Conservation (phyloP, 2,888 invertebrate genomes). For the Drosophila formosana region DNA sequence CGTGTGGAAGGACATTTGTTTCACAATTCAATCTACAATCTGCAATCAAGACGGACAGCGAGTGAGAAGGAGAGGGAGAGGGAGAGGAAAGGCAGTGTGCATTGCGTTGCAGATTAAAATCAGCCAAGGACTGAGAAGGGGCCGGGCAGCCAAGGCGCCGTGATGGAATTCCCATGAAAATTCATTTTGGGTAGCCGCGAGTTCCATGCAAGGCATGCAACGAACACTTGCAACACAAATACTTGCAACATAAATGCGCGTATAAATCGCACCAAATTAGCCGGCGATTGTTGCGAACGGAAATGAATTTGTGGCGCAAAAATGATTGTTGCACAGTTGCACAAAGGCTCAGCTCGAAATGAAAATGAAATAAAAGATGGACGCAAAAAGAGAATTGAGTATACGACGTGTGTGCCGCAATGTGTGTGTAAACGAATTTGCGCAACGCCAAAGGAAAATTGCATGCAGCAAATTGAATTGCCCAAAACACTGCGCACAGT, state of each 20-base stretch:
- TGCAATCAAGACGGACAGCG: constrained; percentile 45
- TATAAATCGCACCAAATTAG: constrained; percentile 71
- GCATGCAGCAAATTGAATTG: constrained; percentile 57
- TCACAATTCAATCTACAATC: constrained; percentile 63
- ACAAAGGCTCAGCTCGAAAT: constrained; percentile 61
- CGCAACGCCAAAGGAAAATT: constrained; percentile 48
- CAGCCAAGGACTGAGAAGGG: constrained; percentile 1
- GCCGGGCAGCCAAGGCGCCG: neutral
- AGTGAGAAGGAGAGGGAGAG: neutral
- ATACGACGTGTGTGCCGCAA: constrained; percentile 11
- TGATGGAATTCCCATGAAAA: constrained; percentile 58
- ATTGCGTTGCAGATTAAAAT: constrained; percentile 48
- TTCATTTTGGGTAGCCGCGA: constrained; percentile 49
- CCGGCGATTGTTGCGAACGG: constrained; percentile 63
- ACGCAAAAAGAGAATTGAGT: constrained; percentile 17
- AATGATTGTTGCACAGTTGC: constrained; percentile 73
- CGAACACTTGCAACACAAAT: neutral
- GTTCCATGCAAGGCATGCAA: constrained; percentile 49
- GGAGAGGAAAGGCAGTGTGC: neutral
- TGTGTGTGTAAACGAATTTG: constrained; percentile 51
- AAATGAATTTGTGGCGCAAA: constrained; percentile 76
- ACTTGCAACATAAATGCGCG: constrained; percentile 19
- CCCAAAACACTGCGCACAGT: constrained; percentile 46
- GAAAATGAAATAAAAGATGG: constrained; percentile 60
- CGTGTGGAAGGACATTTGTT: constrained; percentile 53